Base-by-base conservation (phyloP, 2,113 vertebrate species). In the Irena cyanogastra region DNA sequence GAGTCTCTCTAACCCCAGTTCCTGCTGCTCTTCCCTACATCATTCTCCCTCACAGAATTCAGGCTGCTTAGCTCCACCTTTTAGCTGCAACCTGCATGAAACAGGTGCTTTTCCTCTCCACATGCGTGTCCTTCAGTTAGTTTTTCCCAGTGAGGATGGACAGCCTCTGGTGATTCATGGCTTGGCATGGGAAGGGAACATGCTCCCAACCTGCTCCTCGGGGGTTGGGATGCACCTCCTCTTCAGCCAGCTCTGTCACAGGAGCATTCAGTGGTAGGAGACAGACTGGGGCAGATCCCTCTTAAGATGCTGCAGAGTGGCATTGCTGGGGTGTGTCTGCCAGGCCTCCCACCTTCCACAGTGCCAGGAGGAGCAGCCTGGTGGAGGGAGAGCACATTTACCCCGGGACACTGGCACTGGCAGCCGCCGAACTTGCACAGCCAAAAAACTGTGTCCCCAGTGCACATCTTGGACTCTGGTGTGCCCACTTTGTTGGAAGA, bases 391-490 rank as follows among this genome's bases (percentile, higher is more conserved):
- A 45, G 5, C 16, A 47, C 11, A 4, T 42, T 83, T 57, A 50
- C 22, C 41, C 49, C 8, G 3, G 57, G 22, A 15, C 2, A 3
- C 49, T 14, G 53, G n/a, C 41, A 19, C 0, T 2, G 28, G 50
- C 3, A 11, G 22, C 28, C 0, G 0, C 23, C 0, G 0, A 35
- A 56, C 30, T 59, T 1, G 1, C 2, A 3, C 14, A 56, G 28
- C 27, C 44, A 63, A 53, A 31, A 41, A 27, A 39, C 16, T 26
- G 18, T 52, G 24, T 53, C 22, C 16, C 9, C 9, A 22, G 41
- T 16, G 59, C 70, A 54, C 3, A 1, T 4, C 35, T 70, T 39
- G 45, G 27, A 30, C 39, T 66, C 35, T 1, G 6, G 42, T 11
- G 26, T 3, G 1, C 18, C 47, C 42, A 12, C 26, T 63, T 89